These are phyloP conservation scores for Cynopterus brachyotis DNA, from an alignment of 2,113 vertebrate species.

Conservation along the genomic window DNA sequence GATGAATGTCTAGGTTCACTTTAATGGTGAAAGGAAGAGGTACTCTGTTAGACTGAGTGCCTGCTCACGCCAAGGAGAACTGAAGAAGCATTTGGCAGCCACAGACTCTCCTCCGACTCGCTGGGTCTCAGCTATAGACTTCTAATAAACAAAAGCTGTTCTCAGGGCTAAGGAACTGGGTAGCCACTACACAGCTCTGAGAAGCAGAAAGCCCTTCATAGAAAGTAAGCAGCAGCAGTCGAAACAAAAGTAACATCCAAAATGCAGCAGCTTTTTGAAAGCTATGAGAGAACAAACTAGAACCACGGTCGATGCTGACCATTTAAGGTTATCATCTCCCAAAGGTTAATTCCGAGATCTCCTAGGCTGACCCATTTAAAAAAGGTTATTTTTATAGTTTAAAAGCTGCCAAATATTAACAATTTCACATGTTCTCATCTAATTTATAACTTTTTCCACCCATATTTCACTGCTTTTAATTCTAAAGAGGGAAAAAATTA, in stretches of 20 bases:
- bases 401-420: constrained; percentile 22
- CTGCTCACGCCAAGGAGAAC: constrained; percentile 22
- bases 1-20: neutral
- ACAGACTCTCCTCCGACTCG: constrained; percentile 1
- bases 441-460: neutral
- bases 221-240: constrained; percentile 70
- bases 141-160: constrained; percentile 78
- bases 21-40: neutral
- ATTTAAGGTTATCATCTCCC: neutral
- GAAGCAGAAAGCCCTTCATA: constrained; percentile 80
- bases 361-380: neutral
- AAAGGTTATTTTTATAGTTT: constrained; percentile 13
- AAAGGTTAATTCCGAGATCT: neutral
- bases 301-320: neutral
- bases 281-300: neutral
- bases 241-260: constrained; percentile 54
- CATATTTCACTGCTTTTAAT: neutral
- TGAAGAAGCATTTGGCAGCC: constrained; percentile 42
- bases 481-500: neutral
- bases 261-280: neutral
- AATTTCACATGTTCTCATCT: neutral
- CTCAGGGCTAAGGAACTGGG: constrained; percentile 69
- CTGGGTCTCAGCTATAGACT: constrained; percentile 71
- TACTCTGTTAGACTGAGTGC: neutral
- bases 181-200: constrained; percentile 65